A percentile compares a stretch with the other conserved stretches of the same genome.
Conservation (phyloP, 2,113 vertebrate species). For the Salvelinus namaycush region DNA sequence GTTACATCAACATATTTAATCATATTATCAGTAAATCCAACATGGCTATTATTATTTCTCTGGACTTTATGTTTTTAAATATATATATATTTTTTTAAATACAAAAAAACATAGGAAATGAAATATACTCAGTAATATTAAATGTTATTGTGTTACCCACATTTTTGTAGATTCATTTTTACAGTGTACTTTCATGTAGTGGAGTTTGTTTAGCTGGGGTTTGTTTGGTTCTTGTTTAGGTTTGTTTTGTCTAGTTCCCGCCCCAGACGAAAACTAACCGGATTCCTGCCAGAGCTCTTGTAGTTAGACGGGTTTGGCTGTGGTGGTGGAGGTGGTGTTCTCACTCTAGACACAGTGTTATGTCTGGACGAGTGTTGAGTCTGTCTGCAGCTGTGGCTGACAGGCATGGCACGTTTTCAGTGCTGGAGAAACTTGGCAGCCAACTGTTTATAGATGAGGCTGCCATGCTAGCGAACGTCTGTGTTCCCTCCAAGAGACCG, state of each 20-base stretch:
- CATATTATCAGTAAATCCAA: too few relatives aligned
- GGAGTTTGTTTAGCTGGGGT: background rate
- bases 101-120: too few relatives aligned
- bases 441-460: constrained; percentile 23
- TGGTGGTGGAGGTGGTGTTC: background rate
- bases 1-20: too few relatives aligned
- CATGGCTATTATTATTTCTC: too few relatives aligned
- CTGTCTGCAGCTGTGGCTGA: constrained; percentile 2
- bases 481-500: constrained; percentile 2
- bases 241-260: constrained; percentile 8
- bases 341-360: constrained; percentile 22
- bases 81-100: too few relatives aligned
- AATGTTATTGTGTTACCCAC: too few relatives aligned
- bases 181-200: too few relatives aligned
- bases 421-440: background rate
- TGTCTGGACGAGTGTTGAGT: constrained; percentile 16
- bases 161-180: too few relatives aligned
- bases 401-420: constrained; percentile 19
- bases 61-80: too few relatives aligned
- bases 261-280: background rate
- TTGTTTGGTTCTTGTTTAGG: background rate
- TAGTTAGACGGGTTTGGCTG: constrained; percentile 25
- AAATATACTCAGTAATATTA: too few relatives aligned
- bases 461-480: background rate
- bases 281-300: constrained; percentile 19